Evolutionary conservation across 1,140 invertebrate genomes (phyloP).

Genomic region (Leptestheria dahalacensis): DNA sequence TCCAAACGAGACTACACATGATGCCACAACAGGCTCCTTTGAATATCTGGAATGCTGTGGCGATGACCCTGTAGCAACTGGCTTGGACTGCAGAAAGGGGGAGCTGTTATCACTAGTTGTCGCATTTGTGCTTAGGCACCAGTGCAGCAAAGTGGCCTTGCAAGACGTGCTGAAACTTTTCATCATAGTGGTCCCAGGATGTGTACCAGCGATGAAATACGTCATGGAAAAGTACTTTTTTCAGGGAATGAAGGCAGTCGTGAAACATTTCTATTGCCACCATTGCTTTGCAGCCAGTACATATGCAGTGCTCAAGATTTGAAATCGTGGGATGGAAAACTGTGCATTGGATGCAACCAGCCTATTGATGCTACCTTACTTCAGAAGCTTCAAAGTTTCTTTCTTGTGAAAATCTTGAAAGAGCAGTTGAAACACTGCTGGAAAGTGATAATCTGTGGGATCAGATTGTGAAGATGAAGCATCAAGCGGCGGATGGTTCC

Average conservation of each 20-base stretch:
- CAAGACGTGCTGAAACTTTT: slow-evolving; percentile 4
- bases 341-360: neutral
- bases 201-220: neutral
- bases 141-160: slow-evolving; percentile 1
- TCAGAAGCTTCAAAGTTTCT: neutral
- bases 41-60: too few relatives aligned
- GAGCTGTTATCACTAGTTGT: slow-evolving; percentile 8
- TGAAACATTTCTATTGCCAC: slow-evolving; percentile 9
- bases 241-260: neutral
- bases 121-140: slow-evolving; percentile 2
- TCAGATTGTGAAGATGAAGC: neutral
- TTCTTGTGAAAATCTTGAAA: neutral
- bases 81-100: too few relatives aligned
- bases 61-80: too few relatives aligned
- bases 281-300: neutral
- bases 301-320: neutral
- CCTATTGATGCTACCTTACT: neutral
- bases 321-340: neutral
- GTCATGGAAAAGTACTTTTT: neutral
- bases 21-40: too few relatives aligned
- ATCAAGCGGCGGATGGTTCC: neutral
- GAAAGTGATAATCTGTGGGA: neutral
- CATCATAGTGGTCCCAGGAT: neutral
- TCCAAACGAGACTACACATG: too few relatives aligned
- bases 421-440: neutral